phyloP scores from a whole-genome alignment of 1,140 invertebrate species.

The Chironomus striatipennis region DNA sequence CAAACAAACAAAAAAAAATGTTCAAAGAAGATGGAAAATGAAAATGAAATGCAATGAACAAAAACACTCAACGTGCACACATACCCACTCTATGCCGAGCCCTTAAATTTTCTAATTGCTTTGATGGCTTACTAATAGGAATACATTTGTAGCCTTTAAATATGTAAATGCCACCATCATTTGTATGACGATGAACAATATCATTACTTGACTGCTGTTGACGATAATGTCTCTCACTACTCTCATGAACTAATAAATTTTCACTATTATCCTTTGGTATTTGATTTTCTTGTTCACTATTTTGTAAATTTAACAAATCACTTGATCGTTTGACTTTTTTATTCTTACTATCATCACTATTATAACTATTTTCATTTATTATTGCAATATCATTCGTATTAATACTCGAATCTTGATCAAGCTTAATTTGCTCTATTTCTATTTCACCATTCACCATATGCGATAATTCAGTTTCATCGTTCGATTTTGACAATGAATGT shows the following conservation, averaged over 20 bases:
- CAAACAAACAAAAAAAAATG: too few relatives aligned
- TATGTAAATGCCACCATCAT: background rate
- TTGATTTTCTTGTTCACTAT: background rate
- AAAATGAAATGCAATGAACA: slow-evolving; percentile 1
- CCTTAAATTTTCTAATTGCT: slow-evolving; percentile 5
- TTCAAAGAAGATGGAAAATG: background rate
- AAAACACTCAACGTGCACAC: background rate
- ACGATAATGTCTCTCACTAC: background rate
- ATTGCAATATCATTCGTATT: background rate
- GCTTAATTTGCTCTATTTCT: background rate
- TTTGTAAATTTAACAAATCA: background rate
- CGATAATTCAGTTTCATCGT: background rate
- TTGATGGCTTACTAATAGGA: slow-evolving; percentile 9
- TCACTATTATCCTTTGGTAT: slow-evolving; percentile 9
- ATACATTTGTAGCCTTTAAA: slow-evolving; percentile 16
- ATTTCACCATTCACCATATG: background rate
- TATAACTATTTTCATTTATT: background rate
- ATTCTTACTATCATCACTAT: background rate
- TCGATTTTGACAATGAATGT: background rate
- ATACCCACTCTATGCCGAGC: background rate
- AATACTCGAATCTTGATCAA: background rate
- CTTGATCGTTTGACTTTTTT: background rate
- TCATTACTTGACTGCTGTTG: background rate
- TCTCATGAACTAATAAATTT: background rate
- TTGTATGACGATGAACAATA: background rate